phyloP scores from a whole-genome alignment of 2,888 invertebrate genomes.

The Thyatira batis region DNA sequence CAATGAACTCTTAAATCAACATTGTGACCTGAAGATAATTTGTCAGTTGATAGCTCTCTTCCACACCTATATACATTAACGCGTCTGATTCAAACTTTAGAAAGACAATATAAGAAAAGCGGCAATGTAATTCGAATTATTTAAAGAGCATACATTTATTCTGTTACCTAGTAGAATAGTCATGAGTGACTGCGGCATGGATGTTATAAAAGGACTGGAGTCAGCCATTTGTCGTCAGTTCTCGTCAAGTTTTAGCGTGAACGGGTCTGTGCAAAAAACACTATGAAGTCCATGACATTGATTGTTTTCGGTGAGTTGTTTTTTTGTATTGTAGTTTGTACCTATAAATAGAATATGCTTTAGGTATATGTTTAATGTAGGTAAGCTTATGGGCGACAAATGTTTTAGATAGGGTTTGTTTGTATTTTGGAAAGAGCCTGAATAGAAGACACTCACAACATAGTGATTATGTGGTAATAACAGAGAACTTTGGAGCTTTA shows the following conservation, averaged over 20 bases:
- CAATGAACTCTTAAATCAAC: conserved; percentile 20
- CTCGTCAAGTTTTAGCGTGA: conserved; percentile 36
- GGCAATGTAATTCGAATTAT: conserved; percentile 1
- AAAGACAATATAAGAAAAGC: background rate
- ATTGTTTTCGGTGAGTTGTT: conserved; percentile 65
- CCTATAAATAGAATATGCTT: conserved; percentile 9
- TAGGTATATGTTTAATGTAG: background rate
- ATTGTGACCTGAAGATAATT: conserved; percentile 8
- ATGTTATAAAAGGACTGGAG: conserved; percentile 49
- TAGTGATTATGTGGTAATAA: too few relatives aligned
- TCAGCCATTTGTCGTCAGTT: conserved; percentile 47
- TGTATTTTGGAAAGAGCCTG: too few relatives aligned
- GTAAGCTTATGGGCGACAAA: too few relatives aligned
- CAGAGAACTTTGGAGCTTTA: too few relatives aligned
- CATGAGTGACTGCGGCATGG: conserved; percentile 37
- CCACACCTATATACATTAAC: conserved; percentile 2
- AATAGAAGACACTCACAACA: too few relatives aligned
- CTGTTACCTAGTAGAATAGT: conserved; percentile 13
- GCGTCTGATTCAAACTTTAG: background rate
- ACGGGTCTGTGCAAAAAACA: conserved; percentile 39
- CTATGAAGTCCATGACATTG: conserved; percentile 64
- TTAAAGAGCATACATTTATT: conserved; percentile 6
- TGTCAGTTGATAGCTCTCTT: background rate
- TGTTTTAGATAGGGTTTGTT: too few relatives aligned
- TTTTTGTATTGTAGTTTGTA: conserved; percentile 20